Evolutionary conservation across 2,888 invertebrate species (phyloP), one percentile per base, ranked within the genome.

Genomic region (Megaustenia siamemsis): DNA sequence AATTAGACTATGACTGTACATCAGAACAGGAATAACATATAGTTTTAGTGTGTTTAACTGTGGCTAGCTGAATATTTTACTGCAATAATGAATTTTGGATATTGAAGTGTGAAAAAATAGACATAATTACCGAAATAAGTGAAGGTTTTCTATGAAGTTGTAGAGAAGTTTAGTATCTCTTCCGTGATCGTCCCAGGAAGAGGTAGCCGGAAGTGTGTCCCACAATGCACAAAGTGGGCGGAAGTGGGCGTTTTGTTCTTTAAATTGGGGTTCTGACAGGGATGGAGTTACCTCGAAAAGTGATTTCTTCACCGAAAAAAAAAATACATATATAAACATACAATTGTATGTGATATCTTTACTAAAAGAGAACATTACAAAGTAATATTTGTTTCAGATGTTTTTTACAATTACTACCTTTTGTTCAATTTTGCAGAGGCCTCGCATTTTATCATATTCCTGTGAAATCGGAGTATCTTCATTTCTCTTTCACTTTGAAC

Each of bases 121-220:
- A 24, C 45, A n/a, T 28, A 35, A 45, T 78, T 78, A 78, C 78
- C 78, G 78, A 78, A 78, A 78, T 35, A 35, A 43, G 10, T 40
- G 43, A 38, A 76, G 66, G 43, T 78, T 78, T 63, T 21, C 40
- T 24, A 6, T 18, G 12, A 78, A 78, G 78, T 78, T 78, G 28
- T 78, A 12, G 32, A 21, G 21, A 73, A 66, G 43, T 78, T 28
- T 78, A 56, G 63, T 78, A 60, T 79, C 53, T 73, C 86, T 86
- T 86, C 86, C 86, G 82, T 86, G 86, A 83, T 60, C 69, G 68
- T 40, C 69, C n/a, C 82, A 85, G 85, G 86, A 85, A 85, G 86
- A 83, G 86, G 86, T 77, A 45, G 83, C 69, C 86, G 85, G 85
- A 85, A 69, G 40, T 80, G 40, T 80, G 68, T 84, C 84, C 86